These are phyloP conservation scores for Cantharis rustica DNA, from an alignment of 2,888 invertebrate species.

Conservation along the genomic window DNA sequence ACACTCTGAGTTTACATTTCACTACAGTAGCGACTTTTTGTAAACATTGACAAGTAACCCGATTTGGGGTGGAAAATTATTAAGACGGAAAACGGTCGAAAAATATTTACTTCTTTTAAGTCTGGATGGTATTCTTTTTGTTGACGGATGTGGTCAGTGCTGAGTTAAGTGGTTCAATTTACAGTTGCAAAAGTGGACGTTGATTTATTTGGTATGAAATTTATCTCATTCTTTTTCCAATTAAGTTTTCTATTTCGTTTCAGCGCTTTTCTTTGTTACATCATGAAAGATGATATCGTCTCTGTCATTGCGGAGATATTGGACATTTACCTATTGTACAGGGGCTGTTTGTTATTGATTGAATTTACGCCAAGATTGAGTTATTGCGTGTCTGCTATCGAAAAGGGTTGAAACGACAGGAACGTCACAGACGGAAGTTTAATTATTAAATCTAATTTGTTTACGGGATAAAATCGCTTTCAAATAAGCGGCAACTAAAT, in stretches of 20 bases:
- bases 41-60: not conserved
- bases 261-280: constrained; percentile 15
- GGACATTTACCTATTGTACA: constrained; percentile 21
- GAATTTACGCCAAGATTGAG: constrained; percentile 26
- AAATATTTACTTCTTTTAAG: not conserved
- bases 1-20: not conserved
- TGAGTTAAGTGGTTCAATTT: constrained; percentile 18
- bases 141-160: constrained; percentile 16
- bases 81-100: not conserved
- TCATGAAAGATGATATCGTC: constrained; percentile 26
- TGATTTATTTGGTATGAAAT: constrained; percentile 36
- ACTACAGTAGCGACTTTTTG: not conserved
- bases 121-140: not conserved
- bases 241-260: constrained; percentile 29
- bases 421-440: constrained; percentile 14
- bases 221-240: constrained; percentile 34
- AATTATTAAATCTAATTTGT: constrained; percentile 17
- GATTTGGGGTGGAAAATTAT: not conserved
- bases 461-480: constrained; percentile 4
- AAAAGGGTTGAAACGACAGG: constrained; percentile 14
- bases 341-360: constrained; percentile 22
- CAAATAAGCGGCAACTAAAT: constrained; percentile 9
- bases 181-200: constrained; percentile 25
- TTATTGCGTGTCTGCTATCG: constrained; percentile 20
- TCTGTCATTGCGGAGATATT: constrained; percentile 19